Conservation (phyloP, 2,113 vertebrate species). For the Leptocoma aspasia region DNA sequence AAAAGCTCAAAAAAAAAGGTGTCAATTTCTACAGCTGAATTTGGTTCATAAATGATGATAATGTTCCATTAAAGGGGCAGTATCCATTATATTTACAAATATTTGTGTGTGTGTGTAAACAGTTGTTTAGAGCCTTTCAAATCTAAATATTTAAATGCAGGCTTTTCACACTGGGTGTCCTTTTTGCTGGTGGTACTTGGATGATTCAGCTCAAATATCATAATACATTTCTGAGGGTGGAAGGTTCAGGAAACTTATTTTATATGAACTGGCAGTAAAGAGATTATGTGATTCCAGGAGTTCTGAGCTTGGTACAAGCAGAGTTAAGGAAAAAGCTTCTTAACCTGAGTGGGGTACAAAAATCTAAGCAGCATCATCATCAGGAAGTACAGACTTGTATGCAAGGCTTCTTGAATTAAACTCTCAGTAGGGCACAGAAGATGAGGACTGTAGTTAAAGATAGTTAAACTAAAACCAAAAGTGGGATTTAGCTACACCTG, state of each 20-base stretch:
- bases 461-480: background rate
- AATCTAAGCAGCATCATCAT: background rate
- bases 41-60: background rate
- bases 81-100: background rate
- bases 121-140: background rate
- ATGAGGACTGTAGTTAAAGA: background rate
- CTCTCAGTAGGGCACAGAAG: background rate
- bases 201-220: background rate
- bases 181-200: background rate
- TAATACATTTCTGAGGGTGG: background rate
- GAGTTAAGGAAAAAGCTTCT: background rate
- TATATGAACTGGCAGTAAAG: background rate
- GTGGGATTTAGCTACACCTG: background rate
- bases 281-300: background rate
- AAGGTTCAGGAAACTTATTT: background rate
- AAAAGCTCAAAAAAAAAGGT: background rate
- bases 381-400: background rate
- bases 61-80: background rate
- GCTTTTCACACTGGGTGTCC: background rate
- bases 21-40: background rate
- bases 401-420: background rate
- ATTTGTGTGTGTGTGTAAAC: background rate
- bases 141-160: background rate
- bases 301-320: background rate
- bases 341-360: background rate